phyloP scores from a whole-genome alignment of 1,140 invertebrate genomes.

The Drosophila navojoa region DNA sequence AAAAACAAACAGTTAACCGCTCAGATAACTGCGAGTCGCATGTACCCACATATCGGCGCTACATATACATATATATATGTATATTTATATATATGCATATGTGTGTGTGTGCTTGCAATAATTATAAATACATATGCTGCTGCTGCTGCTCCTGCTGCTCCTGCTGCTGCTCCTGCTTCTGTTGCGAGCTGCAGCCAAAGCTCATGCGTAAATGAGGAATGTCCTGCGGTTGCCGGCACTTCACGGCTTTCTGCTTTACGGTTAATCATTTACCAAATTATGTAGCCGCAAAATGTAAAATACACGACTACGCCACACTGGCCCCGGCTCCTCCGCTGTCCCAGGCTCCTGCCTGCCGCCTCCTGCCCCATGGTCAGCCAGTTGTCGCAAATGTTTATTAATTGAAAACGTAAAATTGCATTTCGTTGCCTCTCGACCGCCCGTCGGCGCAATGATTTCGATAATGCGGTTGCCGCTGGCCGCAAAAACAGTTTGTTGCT shows the following conservation, averaged over 20 bases:
- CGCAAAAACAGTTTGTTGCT: constrained; percentile 81
- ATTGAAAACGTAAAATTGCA: constrained; percentile 82
- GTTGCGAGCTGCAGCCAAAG: constrained; percentile 4
- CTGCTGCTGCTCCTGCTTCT: background rate
- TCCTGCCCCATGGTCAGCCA: constrained; percentile 40
- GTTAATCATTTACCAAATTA: constrained; percentile 82
- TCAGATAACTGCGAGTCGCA: constrained; percentile 19
- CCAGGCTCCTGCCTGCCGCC: background rate
- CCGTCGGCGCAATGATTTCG: constrained; percentile 75
- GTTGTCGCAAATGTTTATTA: constrained; percentile 79
- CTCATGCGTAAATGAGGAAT: constrained; percentile 40
- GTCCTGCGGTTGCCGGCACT: constrained; percentile 45
- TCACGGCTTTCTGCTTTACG: constrained; percentile 66
- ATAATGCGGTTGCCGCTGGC: constrained; percentile 77
- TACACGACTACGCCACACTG: constrained; percentile 36
- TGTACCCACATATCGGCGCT: too few species aligned
- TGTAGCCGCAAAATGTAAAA: constrained; percentile 77
- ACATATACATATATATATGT: too few species aligned
- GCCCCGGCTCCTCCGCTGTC: too few species aligned
- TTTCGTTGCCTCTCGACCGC: constrained; percentile 58
- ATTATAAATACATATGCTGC: constrained; percentile 41
- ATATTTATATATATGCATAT: background rate
- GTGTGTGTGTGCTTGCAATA: constrained; percentile 9
- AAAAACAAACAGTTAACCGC: constrained; percentile 8
- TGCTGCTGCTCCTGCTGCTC: background rate